A percentile compares a stretch with the other conserved stretches of the same genome.
These are phyloP conservation scores for Sinhomidia bicolor DNA, from an alignment of 2,888 invertebrate genomes.

Conservation along the genomic window DNA sequence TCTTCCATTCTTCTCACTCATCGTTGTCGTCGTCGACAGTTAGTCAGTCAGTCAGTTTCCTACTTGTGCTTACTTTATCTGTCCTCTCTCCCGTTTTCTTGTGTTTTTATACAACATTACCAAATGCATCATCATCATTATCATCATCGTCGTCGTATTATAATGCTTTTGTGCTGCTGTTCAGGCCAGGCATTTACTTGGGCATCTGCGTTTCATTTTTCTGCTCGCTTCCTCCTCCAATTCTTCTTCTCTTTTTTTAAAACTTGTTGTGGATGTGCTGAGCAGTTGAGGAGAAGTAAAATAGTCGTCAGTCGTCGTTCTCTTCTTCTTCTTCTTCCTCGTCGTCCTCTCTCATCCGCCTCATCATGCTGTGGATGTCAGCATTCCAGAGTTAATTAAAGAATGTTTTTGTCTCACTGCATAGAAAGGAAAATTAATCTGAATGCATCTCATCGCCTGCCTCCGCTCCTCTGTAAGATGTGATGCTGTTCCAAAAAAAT, in stretches of 20 bases:
- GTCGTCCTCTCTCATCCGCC: slow-evolving; percentile 14
- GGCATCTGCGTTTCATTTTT: too few species aligned
- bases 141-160: too few species aligned
- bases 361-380: slow-evolving; percentile 65
- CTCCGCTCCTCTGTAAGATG: slow-evolving; percentile 9
- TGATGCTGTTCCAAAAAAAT: slow-evolving; percentile 18
- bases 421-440: slow-evolving; percentile 80
- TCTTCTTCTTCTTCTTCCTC: slow-evolving; percentile 8
- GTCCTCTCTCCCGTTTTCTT: not conserved
- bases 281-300: slow-evolving; percentile 16
- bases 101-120: not conserved
- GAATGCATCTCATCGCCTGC: slow-evolving; percentile 77
- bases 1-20: slow-evolving; percentile 40
- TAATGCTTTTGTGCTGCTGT: not conserved
- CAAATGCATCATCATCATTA: too few species aligned
- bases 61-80: not conserved
- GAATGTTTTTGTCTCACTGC: slow-evolving; percentile 79
- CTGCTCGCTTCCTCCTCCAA: too few species aligned
- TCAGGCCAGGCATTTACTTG: too few species aligned
- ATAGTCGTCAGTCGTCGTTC: slow-evolving; percentile 25
- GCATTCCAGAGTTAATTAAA: slow-evolving; percentile 80
- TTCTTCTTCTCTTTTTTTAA: too few species aligned
- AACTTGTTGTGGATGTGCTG: not conserved
- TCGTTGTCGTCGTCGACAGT: slow-evolving; percentile 14
- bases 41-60: not conserved